Base-by-base conservation (phyloP, 2,888 invertebrate species). In the Drosophila meridionalis region DNA sequence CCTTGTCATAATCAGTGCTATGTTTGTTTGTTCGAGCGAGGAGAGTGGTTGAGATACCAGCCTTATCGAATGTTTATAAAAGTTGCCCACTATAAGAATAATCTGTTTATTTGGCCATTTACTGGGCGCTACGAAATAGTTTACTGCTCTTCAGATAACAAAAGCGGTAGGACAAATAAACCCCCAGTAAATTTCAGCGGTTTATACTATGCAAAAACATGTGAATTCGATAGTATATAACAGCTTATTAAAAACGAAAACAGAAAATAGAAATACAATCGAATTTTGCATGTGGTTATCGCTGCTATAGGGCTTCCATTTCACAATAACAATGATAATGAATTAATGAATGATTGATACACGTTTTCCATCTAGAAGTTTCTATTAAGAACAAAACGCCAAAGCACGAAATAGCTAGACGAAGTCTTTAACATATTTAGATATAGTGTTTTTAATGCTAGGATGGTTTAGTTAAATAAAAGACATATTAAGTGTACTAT, bases 121-220 rank as follows among this genome's bases (percentile, higher is more conserved):
- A 36, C 8, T 48, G 36, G 7, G 59, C 4, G 6, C n/a, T 28
- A 2, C 12, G 26, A 48, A 30, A 28, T 36, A 36, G 8, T 36
- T 68, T 26, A 34, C 11, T 14, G 30, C 9, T 28, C 40, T 32
- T 12, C 5, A 45, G 76, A 76, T 78, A 78, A 78, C 62, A 62
- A 67, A 76, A 14, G n/a, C 9, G 4, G 11, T 30, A 4, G 4
- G 9, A n/a, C 14, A 7, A 20, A 28, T 12, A 43, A 14, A 28
- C 28, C n/a, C 11, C 26, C n/a, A 26, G 9, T 26, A 32, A 11
- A 47, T 57, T 61, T 47, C 28, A 69, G 61, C 48, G 61, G 48
- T 47, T 71, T 56, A 55, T 32, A 42, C 32, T 32, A 45, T 50
- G 43, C 28, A 38, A 28, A 58, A 36, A 20, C 38, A 11, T 11